Evolutionary conservation across 2,797 vertebrate species (phyloP).

Genomic region (Petrocephalus schoutedeni): DNA sequence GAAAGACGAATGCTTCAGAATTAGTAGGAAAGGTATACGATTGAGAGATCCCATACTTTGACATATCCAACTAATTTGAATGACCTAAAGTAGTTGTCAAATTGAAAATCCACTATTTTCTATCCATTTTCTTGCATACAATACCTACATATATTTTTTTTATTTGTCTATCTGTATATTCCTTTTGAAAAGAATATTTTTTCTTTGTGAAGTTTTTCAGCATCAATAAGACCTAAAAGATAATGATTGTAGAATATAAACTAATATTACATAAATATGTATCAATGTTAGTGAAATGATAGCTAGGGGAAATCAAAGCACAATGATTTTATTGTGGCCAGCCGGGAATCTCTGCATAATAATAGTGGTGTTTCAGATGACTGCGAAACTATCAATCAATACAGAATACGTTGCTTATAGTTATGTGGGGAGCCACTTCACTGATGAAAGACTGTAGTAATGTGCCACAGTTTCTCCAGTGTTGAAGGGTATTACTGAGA

Average conservation of each 20-base stretch:
- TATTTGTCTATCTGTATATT: neutral
- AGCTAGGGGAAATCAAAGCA: conserved; percentile 56
- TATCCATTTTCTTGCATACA: neutral
- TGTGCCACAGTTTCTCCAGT: conserved; percentile 50
- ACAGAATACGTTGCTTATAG: conserved; percentile 64
- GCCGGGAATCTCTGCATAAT: conserved; percentile 61
- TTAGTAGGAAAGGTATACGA: neutral
- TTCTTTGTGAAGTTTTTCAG: neutral
- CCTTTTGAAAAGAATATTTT: neutral
- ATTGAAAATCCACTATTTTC: neutral
- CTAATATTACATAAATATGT: conserved; percentile 47
- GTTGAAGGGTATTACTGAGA: conserved; percentile 62
- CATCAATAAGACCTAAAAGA: conserved; percentile 36
- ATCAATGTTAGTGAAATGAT: conserved; percentile 49
- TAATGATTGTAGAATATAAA: conserved; percentile 49
- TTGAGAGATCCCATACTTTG: neutral
- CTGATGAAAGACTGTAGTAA: conserved; percentile 71
- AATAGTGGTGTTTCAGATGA: conserved; percentile 67
- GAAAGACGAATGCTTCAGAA: neutral
- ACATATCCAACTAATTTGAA: neutral
- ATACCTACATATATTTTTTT: neutral
- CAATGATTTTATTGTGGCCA: conserved; percentile 69
- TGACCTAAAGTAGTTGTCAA: neutral
- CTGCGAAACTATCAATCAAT: conserved; percentile 65
- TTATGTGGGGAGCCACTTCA: conserved; percentile 66